Conservation (phyloP, 2,888 invertebrate species). For the Diogma glabrata region DNA sequence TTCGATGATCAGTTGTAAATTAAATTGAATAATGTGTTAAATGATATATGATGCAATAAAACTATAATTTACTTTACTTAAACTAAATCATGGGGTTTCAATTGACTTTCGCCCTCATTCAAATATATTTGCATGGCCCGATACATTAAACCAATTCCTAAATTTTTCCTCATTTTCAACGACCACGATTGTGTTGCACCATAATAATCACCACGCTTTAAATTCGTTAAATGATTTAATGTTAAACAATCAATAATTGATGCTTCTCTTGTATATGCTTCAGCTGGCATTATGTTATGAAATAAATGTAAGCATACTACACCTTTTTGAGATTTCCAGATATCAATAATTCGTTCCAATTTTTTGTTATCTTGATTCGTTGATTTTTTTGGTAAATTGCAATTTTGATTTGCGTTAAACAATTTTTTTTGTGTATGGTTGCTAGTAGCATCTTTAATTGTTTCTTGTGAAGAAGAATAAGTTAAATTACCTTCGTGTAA, state of each 20-base stretch:
- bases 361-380: constrained; percentile 44
- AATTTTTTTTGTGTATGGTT: no score
- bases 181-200: constrained; percentile 66
- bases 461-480: not conserved
- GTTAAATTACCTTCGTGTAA: no score
- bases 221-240: constrained; percentile 61
- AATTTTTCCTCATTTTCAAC: constrained; percentile 50
- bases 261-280: constrained; percentile 90
- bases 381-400: no score
- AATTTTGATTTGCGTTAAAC: no score
- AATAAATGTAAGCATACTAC: constrained; percentile 86
- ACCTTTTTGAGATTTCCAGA: constrained; percentile 74
- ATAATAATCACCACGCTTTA: constrained; percentile 71
- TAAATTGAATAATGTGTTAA: no score
- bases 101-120: constrained; percentile 79
- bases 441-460: not conserved
- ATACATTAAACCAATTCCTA: constrained; percentile 69
- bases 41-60: no score
- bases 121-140: constrained; percentile 76
- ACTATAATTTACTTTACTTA: constrained; percentile 16
- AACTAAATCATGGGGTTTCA: constrained; percentile 61
- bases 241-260: constrained; percentile 86
- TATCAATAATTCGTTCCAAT: constrained; percentile 66
- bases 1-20: no score
- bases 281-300: constrained; percentile 79